Percentiles rank a stretch among this genome's conserved stretches.
Evolutionary conservation across 2,888 invertebrate genomes (phyloP).

Genomic region (Actias luna): DNA sequence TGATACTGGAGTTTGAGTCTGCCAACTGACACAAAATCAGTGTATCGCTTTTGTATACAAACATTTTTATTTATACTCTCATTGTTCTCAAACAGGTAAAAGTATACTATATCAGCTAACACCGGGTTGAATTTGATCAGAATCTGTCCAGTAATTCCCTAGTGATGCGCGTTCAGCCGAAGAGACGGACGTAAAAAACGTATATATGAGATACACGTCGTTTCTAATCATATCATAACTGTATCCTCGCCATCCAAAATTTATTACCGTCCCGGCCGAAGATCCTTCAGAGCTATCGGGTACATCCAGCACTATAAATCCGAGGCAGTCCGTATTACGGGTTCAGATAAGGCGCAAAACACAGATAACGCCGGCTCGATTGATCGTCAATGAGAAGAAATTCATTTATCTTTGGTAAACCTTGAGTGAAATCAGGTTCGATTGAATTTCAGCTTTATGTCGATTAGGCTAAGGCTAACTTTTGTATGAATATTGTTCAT

Average conservation of each 20-base stretch:
- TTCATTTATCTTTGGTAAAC: slow-evolving; percentile 74
- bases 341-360: slow-evolving; percentile 70
- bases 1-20: too few species aligned
- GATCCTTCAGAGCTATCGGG: slow-evolving; percentile 15
- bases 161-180: too few species aligned
- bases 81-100: too few species aligned
- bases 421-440: slow-evolving; percentile 29
- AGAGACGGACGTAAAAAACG: too few species aligned
- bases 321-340: slow-evolving; percentile 52
- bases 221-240: slow-evolving; percentile 15
- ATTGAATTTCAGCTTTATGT: slow-evolving; percentile 33
- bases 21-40: too few species aligned
- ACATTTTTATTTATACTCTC: too few species aligned
- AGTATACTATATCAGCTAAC: too few species aligned
- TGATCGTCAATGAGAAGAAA: slow-evolving; percentile 78
- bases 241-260: slow-evolving; percentile 13
- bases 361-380: slow-evolving; percentile 71
- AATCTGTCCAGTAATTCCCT: too few species aligned
- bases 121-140: too few species aligned
- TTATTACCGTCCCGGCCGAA: slow-evolving; percentile 12
- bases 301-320: slow-evolving; percentile 50
- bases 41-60: too few species aligned
- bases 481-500: slow-evolving; percentile 25
- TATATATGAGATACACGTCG: background rate
- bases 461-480: slow-evolving; percentile 20